These are phyloP conservation scores for Tragelaphus scriptus DNA, from an alignment of 2,113 vertebrate genomes.

Conservation along the genomic window DNA sequence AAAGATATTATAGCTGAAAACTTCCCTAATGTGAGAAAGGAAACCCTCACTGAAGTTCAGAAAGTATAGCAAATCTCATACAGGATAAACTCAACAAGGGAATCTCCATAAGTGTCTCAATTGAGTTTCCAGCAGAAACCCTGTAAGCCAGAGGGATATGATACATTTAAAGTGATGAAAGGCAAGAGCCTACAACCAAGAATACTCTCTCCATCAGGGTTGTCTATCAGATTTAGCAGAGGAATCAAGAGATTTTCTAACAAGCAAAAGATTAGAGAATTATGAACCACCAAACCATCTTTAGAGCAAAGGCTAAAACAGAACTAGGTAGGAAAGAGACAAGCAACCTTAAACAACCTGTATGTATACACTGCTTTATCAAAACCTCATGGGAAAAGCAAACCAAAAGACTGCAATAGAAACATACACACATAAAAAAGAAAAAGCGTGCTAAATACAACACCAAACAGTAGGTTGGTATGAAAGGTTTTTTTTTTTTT, in stretches of 20 bases:
- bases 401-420: background rate
- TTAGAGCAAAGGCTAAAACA: background rate
- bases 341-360: background rate
- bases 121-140: background rate
- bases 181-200: too few species aligned
- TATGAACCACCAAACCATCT: background rate
- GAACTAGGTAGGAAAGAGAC: background rate
- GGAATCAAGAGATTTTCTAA: too few species aligned
- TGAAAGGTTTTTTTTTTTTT: background rate
- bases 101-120: background rate
- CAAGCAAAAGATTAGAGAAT: too few species aligned
- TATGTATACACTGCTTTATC: background rate
- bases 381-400: background rate
- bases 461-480: background rate
- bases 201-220: too few species aligned
- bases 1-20: background rate
- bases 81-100: background rate
- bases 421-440: background rate
- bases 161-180: background rate
- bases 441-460: background rate
- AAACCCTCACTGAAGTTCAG: background rate
- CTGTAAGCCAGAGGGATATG: background rate
- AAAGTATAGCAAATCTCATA: background rate
- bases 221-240: too few species aligned
- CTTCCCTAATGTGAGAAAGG: background rate